Conservation (phyloP, 2,113 vertebrate genomes). For the Hyperoodon ampullatus region DNA sequence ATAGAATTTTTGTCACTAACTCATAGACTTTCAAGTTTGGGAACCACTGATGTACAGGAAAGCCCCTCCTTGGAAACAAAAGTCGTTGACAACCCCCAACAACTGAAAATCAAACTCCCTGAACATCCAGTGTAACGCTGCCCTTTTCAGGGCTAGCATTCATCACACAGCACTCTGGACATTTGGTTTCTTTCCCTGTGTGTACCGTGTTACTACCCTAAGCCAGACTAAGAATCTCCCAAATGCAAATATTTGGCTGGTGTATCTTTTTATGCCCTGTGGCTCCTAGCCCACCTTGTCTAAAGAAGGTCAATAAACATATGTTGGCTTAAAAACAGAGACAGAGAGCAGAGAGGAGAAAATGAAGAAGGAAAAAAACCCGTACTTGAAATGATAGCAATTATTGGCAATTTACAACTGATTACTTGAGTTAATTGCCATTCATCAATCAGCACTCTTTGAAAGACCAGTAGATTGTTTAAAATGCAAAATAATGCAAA, state of each 20-base stretch:
- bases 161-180: neutral
- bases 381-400: conserved; percentile 2
- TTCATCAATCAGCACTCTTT: conserved; percentile 4
- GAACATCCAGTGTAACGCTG: neutral
- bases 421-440: conserved; percentile 15
- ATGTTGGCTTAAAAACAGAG: neutral
- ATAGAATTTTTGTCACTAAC: neutral
- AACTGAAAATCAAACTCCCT: neutral
- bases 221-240: neutral
- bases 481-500: conserved; percentile 48
- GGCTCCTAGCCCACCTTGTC: neutral
- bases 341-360: neutral
- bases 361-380: neutral
- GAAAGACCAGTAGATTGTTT: conserved; percentile 12
- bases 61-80: neutral
- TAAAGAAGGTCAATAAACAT: conserved; percentile 31
- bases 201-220: neutral
- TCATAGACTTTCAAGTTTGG: neutral
- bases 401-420: conserved; percentile 53
- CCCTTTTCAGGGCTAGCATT: neutral
- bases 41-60: neutral
- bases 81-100: neutral
- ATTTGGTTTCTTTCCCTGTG: neutral
- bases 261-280: neutral
- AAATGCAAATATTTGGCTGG: neutral